phyloP scores from a whole-genome alignment of 2,113 vertebrate species.

The Nerophis ophidion region DNA sequence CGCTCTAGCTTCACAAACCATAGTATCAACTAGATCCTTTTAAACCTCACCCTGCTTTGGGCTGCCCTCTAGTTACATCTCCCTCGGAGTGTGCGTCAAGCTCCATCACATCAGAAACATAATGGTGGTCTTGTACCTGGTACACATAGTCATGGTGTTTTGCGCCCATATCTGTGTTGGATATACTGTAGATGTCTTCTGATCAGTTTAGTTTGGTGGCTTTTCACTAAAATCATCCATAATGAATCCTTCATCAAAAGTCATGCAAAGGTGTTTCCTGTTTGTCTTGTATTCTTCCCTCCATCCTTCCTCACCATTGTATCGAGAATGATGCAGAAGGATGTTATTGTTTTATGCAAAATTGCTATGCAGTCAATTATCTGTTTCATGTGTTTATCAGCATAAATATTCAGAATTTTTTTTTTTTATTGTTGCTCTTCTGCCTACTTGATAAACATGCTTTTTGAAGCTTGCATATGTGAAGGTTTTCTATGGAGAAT shows the following conservation, averaged over 20 bases:
- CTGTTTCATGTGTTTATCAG: neutral
- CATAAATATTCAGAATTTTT: neutral
- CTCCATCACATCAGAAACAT: conserved; percentile 28
- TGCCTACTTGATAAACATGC: conserved; percentile 1
- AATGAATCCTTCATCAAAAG: conserved; percentile 23
- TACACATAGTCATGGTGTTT: conserved; percentile 8
- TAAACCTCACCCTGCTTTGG: conserved; percentile 29
- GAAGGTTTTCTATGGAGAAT: conserved; percentile 10
- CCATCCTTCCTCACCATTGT: conserved; percentile 20
- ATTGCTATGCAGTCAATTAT: neutral
- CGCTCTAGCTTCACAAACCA: conserved; percentile 31
- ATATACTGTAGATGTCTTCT: neutral
- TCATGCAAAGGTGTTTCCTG: conserved; percentile 40
- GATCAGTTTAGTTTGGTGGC: conserved; percentile 1
- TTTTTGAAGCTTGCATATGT: conserved; percentile 1
- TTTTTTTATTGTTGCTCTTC: neutral
- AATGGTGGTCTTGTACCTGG: conserved; percentile 12
- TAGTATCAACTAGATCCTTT: conserved; percentile 35
- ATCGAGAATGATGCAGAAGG: neutral
- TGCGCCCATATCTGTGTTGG: neutral
- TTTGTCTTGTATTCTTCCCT: conserved; percentile 30
- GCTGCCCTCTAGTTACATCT: conserved; percentile 47
- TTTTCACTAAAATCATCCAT: conserved; percentile 18
- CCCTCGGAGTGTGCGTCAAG: conserved; percentile 21
- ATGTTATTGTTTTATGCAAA: neutral